These are phyloP conservation scores for Resseliella maxima DNA, from an alignment of 2,888 invertebrate species.

Conservation along the genomic window DNA sequence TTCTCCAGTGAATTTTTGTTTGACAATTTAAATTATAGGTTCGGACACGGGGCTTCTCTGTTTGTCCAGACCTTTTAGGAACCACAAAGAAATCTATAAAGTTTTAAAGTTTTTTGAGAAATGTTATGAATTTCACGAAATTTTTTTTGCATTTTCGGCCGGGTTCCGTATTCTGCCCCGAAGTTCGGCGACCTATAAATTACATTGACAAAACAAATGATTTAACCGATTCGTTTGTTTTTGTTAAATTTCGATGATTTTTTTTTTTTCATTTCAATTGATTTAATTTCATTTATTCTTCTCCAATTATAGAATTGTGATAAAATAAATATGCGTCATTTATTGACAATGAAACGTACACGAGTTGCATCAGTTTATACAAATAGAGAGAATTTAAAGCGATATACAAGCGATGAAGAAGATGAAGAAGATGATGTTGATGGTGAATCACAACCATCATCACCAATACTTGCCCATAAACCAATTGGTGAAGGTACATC, in stretches of 20 bases:
- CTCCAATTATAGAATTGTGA: slow-evolving; percentile 53
- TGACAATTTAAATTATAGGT: too few relatives aligned
- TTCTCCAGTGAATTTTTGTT: too few relatives aligned
- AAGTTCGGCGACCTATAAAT: too few relatives aligned
- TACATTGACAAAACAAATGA: not conserved
- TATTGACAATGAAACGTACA: slow-evolving; percentile 2
- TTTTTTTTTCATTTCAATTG: not conserved
- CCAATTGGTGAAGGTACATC: slow-evolving; percentile 72
- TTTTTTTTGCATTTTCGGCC: too few relatives aligned
- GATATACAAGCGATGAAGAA: slow-evolving; percentile 63
- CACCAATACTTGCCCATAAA: slow-evolving; percentile 59
- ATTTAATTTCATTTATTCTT: too few relatives aligned
- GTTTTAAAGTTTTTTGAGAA: too few relatives aligned
- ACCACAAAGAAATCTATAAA: too few relatives aligned
- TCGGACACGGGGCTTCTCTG: too few relatives aligned
- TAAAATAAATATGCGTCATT: slow-evolving; percentile 38
- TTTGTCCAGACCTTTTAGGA: too few relatives aligned
- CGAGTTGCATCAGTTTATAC: not conserved
- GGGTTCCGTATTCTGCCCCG: too few relatives aligned
- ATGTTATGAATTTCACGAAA: too few relatives aligned
- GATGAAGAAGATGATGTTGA: slow-evolving; percentile 71
- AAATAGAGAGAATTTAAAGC: not conserved
- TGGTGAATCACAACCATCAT: slow-evolving; percentile 71
- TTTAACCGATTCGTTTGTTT: not conserved
- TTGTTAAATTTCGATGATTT: not conserved